These are phyloP conservation scores for Albula goreensis DNA, from an alignment of 2,113 vertebrate genomes.

Conservation along the genomic window DNA sequence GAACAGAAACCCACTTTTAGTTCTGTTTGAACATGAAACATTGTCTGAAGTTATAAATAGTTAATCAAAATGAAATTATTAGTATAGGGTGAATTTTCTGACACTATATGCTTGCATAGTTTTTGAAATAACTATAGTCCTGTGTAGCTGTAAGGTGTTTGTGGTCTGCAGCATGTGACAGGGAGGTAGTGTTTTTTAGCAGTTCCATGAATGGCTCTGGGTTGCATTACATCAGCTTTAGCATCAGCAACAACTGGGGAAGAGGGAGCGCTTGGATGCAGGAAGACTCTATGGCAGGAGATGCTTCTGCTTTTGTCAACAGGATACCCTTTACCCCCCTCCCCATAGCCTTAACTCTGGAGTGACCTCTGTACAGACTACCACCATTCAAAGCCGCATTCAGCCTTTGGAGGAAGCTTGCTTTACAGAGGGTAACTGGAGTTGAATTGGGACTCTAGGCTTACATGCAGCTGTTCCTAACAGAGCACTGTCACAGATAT, in stretches of 20 bases:
- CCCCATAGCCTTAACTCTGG: not conserved
- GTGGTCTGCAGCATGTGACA: not conserved
- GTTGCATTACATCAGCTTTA: not conserved
- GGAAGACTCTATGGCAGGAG: not conserved
- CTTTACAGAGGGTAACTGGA: not conserved
- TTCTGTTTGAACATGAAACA: too few species aligned
- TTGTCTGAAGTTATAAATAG: too few species aligned
- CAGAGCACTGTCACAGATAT: not conserved
- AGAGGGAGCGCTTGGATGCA: not conserved
- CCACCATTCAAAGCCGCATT: not conserved
- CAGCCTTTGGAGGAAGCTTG: not conserved
- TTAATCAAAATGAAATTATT: too few species aligned
- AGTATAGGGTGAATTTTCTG: too few species aligned
- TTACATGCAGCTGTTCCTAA: not conserved
- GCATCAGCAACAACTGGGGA: not conserved
- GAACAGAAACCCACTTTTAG: too few species aligned
- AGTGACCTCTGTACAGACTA: not conserved
- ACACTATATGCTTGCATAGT: too few species aligned
- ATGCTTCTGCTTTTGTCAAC: not conserved
- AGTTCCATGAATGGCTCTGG: not conserved
- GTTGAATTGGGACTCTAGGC: constrained; percentile 1
- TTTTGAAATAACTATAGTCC: too few species aligned
- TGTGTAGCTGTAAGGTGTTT: not conserved
- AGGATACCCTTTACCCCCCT: constrained; percentile 1
- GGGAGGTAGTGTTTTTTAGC: not conserved